phyloP scores from a whole-genome alignment of 53 echinoderm and acorn worm genomes.

The Paelopatides confundens region DNA sequence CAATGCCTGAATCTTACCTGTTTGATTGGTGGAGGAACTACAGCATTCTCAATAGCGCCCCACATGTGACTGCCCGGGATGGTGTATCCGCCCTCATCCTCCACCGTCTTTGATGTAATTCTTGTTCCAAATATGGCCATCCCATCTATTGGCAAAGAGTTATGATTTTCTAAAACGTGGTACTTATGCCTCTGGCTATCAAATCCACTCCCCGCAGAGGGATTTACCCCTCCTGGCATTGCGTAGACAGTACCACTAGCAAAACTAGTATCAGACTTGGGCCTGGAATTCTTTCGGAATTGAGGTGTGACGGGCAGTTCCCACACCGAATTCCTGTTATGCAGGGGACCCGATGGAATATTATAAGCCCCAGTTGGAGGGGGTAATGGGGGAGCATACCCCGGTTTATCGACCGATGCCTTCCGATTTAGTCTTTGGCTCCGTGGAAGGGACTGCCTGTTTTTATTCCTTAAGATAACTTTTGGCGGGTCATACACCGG shows the following conservation, averaged over 20 bases:
- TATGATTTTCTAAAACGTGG: slow-evolving; percentile 29
- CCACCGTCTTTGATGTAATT: slow-evolving; percentile 15
- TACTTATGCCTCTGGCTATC: background rate
- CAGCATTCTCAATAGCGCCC: slow-evolving; percentile 24
- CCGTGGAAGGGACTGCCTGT: slow-evolving; percentile 1
- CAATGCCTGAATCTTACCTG: background rate
- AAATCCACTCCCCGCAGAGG: background rate
- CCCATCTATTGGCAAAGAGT: slow-evolving; percentile 46
- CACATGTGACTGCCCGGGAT: slow-evolving; percentile 92
- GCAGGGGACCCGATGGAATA: background rate
- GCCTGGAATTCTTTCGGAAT: background rate
- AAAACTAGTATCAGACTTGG: slow-evolving; percentile 19
- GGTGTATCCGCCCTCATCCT: slow-evolving; percentile 78
- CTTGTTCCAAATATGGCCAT: slow-evolving; percentile 41
- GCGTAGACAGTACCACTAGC: background rate
- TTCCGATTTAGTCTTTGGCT: background rate
- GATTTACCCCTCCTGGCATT: slow-evolving; percentile 4
- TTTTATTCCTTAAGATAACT: slow-evolving; percentile 33
- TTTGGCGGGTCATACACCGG: background rate
- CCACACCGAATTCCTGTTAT: slow-evolving; percentile 5
- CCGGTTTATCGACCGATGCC: slow-evolving; percentile 13
- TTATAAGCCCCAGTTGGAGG: background rate
- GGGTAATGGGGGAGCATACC: slow-evolving; percentile 14
- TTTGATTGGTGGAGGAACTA: background rate
- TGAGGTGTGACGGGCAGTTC: background rate